These are phyloP conservation scores for Vulpes ferrilata DNA, from an alignment of 2,113 vertebrate genomes.

Conservation along the genomic window DNA sequence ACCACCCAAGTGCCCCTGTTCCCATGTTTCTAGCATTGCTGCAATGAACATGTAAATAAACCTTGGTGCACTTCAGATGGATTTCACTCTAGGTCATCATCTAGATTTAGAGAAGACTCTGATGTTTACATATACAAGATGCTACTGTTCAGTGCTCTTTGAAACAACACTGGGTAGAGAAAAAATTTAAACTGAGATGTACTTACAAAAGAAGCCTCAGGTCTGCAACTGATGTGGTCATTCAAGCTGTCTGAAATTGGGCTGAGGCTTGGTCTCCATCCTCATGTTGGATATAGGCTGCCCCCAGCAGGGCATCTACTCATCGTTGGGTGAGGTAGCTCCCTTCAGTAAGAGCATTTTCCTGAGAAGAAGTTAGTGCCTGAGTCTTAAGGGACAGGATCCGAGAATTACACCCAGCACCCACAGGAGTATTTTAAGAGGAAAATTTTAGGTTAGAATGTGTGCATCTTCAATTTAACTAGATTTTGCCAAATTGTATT, in stretches of 20 bases:
- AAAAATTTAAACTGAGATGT: not conserved
- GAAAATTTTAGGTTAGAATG: not conserved
- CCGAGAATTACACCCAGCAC: not conserved
- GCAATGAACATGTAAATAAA: not conserved
- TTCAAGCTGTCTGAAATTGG: not conserved
- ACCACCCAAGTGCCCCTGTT: not conserved
- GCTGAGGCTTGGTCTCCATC: not conserved
- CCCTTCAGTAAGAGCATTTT: not conserved
- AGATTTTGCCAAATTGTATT: not conserved
- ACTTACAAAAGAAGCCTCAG: not conserved
- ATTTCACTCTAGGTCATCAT: not conserved
- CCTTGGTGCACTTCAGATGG: not conserved
- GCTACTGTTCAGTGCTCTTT: not conserved
- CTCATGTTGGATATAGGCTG: not conserved
- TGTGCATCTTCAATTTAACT: not conserved
- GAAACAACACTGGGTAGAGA: not conserved
- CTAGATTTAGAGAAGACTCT: not conserved
- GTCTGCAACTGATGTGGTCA: not conserved
- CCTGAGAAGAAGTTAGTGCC: not conserved
- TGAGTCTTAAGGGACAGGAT: not conserved
- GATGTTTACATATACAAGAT: not conserved
- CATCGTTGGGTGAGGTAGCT: not conserved
- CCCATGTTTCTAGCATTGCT: not conserved
- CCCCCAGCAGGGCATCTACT: not conserved
- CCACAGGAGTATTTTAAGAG: not conserved